Base-by-base conservation (phyloP, 2,888 invertebrate genomes). In the Drosophila melanocephala region DNA sequence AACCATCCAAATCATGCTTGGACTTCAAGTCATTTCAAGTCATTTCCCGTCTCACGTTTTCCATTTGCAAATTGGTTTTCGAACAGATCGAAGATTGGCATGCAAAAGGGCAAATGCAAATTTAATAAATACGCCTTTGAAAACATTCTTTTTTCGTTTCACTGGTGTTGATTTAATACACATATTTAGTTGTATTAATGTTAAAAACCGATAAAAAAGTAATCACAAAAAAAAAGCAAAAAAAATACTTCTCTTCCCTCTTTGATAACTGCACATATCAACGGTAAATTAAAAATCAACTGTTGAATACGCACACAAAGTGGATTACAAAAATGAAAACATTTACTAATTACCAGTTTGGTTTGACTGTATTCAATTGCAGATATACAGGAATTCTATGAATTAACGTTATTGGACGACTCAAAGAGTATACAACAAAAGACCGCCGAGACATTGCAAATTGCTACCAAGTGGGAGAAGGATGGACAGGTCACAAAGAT, bases 351-450 rank as follows among this genome's bases (percentile, higher is more conserved):
- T 16, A 9, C 7, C 5, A 47, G 7, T 47, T 47, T 26, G 22
- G 7, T 26, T 42, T 42, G n/a, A 10, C n/a, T 52, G 52, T n/a
- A 52, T 55, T 52, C 14, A 22, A n/a, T 95, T 95, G 33, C 95
- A 98, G 99, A 99, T 95, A 99, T 99, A 92, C 99, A 99, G 95
- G 99, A 99, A 94, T 99, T 99, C 94, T 99, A 99, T 95, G 99
- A 99, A 94, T 95, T 98, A 92, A 99, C 99, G 68, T 95, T 99
- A 83, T 95, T 99, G 92, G 99, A 99, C 95, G 98, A 99, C 93
- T 97, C 96, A 76, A 99, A 99, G 94, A 97, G 98, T 74, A 96
- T 97, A 87, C 98, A 98, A 94, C 98, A 99, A 95, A 99, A 99
- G 95, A 98, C 98, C 81, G 97, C 96, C 71, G 98, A 98, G 94